These are phyloP conservation scores for Chironomus striatipennis DNA, from an alignment of 1,140 invertebrate species.

Conservation along the genomic window DNA sequence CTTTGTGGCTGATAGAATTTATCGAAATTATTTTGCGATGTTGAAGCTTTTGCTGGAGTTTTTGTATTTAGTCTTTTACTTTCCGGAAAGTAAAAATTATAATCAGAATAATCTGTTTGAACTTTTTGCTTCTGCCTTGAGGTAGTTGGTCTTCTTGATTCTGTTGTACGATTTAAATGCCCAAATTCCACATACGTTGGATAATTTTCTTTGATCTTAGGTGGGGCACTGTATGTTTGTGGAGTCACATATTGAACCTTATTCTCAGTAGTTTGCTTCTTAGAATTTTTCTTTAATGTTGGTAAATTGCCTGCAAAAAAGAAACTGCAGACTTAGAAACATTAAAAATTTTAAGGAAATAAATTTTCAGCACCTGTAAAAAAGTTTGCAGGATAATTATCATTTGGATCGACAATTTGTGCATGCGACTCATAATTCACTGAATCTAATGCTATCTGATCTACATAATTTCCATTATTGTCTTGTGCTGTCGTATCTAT, in stretches of 20 bases:
- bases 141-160: neutral
- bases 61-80: neutral
- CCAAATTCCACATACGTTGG: neutral
- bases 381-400: neutral
- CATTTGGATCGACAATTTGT: neutral
- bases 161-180: neutral
- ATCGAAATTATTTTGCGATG: neutral
- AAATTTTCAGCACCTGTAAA: neutral
- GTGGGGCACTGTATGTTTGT: neutral
- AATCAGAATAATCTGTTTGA: neutral
- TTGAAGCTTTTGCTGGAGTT: conserved; percentile 15
- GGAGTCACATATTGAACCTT: neutral
- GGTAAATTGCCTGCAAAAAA: neutral
- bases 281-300: neutral
- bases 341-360: neutral
- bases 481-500: neutral
- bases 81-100: neutral
- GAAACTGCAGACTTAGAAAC: neutral
- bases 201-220: neutral
- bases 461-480: conserved; percentile 4
- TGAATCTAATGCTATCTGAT: conserved; percentile 16
- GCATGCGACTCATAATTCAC: neutral
- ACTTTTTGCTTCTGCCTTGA: neutral
- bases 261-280: neutral
- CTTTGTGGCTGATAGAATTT: conserved; percentile 1